These are phyloP conservation scores for Falco novaeseelandiae DNA, from an alignment of 2,797 vertebrate species.

Conservation along the genomic window DNA sequence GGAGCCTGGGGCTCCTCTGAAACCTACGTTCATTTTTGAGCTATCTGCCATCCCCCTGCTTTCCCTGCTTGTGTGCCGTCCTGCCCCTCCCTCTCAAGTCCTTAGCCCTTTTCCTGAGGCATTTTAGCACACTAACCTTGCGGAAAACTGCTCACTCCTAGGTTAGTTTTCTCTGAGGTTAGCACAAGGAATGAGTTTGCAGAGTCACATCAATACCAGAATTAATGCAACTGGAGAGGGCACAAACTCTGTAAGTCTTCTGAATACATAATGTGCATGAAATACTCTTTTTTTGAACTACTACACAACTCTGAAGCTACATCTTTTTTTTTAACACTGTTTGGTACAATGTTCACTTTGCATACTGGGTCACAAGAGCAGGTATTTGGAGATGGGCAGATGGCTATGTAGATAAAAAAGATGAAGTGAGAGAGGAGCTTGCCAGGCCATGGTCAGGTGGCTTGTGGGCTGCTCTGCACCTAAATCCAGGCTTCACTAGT, in stretches of 20 bases:
- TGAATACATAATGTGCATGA: neutral
- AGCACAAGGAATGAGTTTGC: neutral
- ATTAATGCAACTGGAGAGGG: neutral
- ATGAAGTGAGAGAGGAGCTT: neutral
- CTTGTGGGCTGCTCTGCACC: neutral
- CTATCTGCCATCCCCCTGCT: neutral
- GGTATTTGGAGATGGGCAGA: neutral
- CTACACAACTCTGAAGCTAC: neutral
- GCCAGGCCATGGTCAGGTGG: too few relatives aligned
- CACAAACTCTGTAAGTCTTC: neutral
- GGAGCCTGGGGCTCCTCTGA: neutral
- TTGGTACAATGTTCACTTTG: neutral
- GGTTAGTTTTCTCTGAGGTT: neutral
- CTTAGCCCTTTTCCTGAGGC: neutral
- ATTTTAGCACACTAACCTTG: neutral
- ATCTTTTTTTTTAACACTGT: fast-evolving
- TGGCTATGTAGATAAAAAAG: neutral
- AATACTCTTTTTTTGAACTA: neutral
- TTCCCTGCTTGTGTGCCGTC: neutral
- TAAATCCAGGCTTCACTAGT: neutral
- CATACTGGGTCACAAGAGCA: neutral
- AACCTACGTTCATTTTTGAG: neutral
- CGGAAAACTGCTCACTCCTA: neutral
- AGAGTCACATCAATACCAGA: neutral
- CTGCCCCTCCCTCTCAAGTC: neutral